Evolutionary conservation across 53 echinoderm and acorn worm genomes (phyloP), one percentile per base, ranked within the genome.

Genomic region (Temnopleurus reevesii): DNA sequence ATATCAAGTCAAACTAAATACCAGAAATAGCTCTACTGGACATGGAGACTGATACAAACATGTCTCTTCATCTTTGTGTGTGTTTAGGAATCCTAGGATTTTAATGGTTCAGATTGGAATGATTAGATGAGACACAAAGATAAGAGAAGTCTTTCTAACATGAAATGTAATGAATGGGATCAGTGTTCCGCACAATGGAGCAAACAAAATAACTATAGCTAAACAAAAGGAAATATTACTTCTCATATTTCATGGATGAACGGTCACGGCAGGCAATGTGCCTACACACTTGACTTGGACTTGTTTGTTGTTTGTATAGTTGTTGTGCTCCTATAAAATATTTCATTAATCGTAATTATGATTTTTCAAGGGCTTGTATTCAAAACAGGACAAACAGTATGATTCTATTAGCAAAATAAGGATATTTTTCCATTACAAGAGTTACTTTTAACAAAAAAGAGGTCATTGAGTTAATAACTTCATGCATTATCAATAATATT

Each of bases 61-160:
- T 41, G 71, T 71, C 71, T 71, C 36, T 71, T 36, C 10, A 38
- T n/a, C 71, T 7, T 21, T 17, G 5, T 4, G 17, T 13, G 34
- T 64, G 64, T 12, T 4, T 15, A n/a, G 21, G 41, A 66, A 35
- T 66, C 35, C 0, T 21, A 66, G 64, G 4, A 64, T n/a, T 66
- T 41, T n/a, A n/a, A n/a, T n/a, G n/a, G 7, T 38, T 12, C 71
- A 8, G 71, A 71, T 71, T 41, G 41, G 6, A 43, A 8, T 8
- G 41, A 71, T 71, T 38, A 71, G 41, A 71, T 71, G 6, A 34
- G 18, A 15, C 13, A 41, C 21, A 41, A 18, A n/a, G 71, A 71
- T 71, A 71, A 71, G 71, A 71, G 71, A 71, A 38, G 38, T 71
- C 71, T 71, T 71, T 71, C 36, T 71, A 71, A 38, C 71, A 71